phyloP scores from a whole-genome alignment of 1,140 invertebrate species.

The Caenorhabditis brenneri region DNA sequence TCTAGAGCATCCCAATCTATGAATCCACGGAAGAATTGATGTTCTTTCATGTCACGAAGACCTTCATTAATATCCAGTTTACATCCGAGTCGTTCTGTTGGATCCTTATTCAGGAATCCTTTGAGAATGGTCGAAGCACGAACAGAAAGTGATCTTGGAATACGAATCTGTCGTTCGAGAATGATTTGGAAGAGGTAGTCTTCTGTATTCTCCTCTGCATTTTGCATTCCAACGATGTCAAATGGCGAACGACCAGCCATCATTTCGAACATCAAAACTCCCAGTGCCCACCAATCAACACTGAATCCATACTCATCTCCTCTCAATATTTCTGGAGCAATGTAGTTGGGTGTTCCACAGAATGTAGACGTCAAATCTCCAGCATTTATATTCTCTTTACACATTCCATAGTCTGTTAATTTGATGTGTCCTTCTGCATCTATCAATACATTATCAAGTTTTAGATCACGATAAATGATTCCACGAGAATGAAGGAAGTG shows the following conservation, averaged over 20 bases:
- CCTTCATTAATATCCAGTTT: constrained; percentile 80
- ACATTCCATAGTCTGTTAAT: constrained; percentile 93
- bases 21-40: constrained; percentile 90
- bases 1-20: constrained; percentile 98
- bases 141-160: constrained; percentile 92
- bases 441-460: constrained; percentile 94
- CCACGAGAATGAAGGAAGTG: constrained; percentile 97
- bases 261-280: constrained; percentile 98
- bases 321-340: constrained; percentile 95
- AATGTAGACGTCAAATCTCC: constrained; percentile 84
- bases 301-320: constrained; percentile 88
- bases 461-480: constrained; percentile 82
- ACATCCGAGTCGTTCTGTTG: constrained; percentile 89
- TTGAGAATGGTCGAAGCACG: constrained; percentile 98
- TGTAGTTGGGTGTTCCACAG: constrained; percentile 99
- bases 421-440: constrained; percentile 99
- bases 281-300: constrained; percentile 95
- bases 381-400: constrained; percentile 89
- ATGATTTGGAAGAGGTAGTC: constrained; percentile 97
- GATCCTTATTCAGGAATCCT: constrained; percentile 97
- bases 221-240: constrained; percentile 91
- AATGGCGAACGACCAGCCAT: constrained; percentile 95
- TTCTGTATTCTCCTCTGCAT: constrained; percentile 95
- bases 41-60: constrained; percentile 88
- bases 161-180: constrained; percentile 96